Conservation (phyloP, 2,113 vertebrate genomes). For the Astur gentilis region DNA sequence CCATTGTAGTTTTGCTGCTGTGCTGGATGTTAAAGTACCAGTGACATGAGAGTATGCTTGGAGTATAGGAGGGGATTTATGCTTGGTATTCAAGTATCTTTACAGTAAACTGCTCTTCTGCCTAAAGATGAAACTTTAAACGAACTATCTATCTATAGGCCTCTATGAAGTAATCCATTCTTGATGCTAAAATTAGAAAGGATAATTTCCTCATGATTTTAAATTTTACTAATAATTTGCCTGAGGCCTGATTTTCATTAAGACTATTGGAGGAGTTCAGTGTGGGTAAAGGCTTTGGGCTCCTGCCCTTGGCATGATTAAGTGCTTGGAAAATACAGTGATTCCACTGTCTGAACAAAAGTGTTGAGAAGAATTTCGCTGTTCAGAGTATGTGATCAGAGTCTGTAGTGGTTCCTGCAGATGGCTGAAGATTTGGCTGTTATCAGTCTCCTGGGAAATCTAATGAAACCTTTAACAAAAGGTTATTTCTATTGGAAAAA, state of each 20-base stretch:
- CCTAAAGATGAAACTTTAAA: not conserved
- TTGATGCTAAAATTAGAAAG: not conserved
- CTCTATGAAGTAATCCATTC: not conserved
- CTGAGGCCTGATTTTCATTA: not conserved
- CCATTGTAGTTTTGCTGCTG: not conserved
- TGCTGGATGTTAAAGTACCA: not conserved
- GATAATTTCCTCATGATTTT: not conserved
- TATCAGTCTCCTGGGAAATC: constrained; percentile 4
- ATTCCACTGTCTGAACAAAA: not conserved
- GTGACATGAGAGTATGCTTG: not conserved
- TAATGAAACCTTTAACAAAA: constrained; percentile 30
- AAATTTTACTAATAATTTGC: constrained; percentile 12
- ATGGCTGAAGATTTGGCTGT: constrained; percentile 18
- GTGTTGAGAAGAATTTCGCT: not conserved
- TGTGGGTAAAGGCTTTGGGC: not conserved
- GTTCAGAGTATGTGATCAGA: not conserved
- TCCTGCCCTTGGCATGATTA: not conserved
- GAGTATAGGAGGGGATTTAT: not conserved
- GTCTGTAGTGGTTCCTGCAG: not conserved
- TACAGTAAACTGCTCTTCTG: not conserved
- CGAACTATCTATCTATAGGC: not conserved
- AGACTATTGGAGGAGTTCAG: not conserved
- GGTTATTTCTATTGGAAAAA: constrained; percentile 33
- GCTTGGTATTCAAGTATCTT: not conserved
- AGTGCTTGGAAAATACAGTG: not conserved